These are phyloP conservation scores for Cetonia aurata DNA, from an alignment of 2,888 invertebrate species.

Conservation along the genomic window DNA sequence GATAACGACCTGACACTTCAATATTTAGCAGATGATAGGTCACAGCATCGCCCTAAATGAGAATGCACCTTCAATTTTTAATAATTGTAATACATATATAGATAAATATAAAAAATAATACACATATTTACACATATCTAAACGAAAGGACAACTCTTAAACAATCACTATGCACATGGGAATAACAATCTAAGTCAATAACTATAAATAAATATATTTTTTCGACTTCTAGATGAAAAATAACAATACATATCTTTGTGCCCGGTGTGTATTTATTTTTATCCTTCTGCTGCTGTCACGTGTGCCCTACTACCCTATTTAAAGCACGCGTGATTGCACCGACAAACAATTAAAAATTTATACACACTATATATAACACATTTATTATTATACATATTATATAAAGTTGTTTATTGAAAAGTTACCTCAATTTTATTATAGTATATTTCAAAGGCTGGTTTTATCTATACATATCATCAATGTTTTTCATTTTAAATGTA, in stretches of 20 bases:
- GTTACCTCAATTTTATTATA: constrained; percentile 53
- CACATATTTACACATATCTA: neutral
- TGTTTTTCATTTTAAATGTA: constrained; percentile 61
- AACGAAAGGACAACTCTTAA: constrained; percentile 14
- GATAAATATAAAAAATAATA: too few species aligned
- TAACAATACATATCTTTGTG: constrained; percentile 58
- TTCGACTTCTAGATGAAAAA: constrained; percentile 61
- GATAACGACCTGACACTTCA: constrained; percentile 66
- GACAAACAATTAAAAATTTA: constrained; percentile 2
- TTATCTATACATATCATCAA: constrained; percentile 62
- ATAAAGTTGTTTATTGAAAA: constrained; percentile 50
- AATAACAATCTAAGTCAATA: constrained; percentile 55
- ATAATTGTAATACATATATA: constrained; percentile 4
- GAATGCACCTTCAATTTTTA: constrained; percentile 40
- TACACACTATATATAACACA: constrained; percentile 40
- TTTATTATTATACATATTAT: constrained; percentile 33
- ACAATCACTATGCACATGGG: constrained; percentile 60
- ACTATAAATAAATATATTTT: constrained; percentile 64
- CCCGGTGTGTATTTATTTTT: constrained; percentile 59
- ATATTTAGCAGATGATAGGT: constrained; percentile 54
- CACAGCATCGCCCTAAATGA: constrained; percentile 40
- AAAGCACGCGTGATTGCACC: neutral
- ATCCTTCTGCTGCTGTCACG: neutral
- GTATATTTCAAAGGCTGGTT: constrained; percentile 62
- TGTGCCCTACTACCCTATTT: constrained; percentile 15